Evolutionary conservation across 2,113 vertebrate species (phyloP), one percentile per base, ranked within the genome.

Genomic region (Nansenia antarctica): DNA sequence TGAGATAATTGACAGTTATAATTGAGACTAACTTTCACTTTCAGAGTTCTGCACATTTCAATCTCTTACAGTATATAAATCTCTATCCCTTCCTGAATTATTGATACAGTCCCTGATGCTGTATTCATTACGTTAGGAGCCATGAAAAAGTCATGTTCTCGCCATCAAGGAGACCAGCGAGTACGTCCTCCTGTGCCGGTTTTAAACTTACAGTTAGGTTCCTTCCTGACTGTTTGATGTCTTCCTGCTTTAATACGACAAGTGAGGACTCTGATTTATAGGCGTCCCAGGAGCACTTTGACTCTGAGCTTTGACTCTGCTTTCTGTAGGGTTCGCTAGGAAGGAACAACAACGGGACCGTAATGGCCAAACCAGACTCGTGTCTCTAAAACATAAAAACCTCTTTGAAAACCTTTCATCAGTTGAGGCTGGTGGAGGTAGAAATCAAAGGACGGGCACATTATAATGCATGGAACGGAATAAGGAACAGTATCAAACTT

Each of bases 311-410:
- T 72, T 75, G 62, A 64, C 70, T 62, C 52, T 22, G 42, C 72
- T 78, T 76, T 82, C 52, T 65, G 59, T 52, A 27, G 65, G 69
- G 72, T 76, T 82, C 52, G 63, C 55, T 52, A 27, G 65, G 69
- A 73, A 47, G 71, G 64, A 81, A 66, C 71, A 76, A 77, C 70
- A 70, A 1, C 2, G 37, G 15, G 70, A 67, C 58, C 24, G 63
- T 83, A 72, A 87, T 87, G 79, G 70, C 6, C 11, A 83, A 84
- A 86, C 55, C 86, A 87, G 86, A 80, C 9, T 1, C 53, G 42
- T 70, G 70, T 58, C 65, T 62, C 7, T 69, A 9, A 78, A 80
- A 65, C 60, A 7, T 15, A 11, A 5, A 0, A n/a, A n/a, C n/a
- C n/a, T n/a, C n/a, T n/a, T n/a, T n/a, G n/a, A n/a, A n/a, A n/a